These are phyloP conservation scores for Epinotia brunnichana DNA, from an alignment of 2,888 invertebrate species.

Conservation along the genomic window DNA sequence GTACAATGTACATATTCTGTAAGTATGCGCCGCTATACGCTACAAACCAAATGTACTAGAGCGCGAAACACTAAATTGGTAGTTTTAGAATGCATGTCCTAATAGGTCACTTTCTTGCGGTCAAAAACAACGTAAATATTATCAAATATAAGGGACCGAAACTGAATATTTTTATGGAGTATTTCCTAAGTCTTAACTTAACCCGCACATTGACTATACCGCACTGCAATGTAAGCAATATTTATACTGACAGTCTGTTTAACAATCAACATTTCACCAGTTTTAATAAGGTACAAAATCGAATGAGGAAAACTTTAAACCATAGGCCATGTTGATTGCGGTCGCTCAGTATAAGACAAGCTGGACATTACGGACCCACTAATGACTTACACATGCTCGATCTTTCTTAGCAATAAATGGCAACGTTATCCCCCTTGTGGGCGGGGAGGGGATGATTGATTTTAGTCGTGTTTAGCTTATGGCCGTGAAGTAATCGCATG, in stretches of 20 bases:
- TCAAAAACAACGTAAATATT: too few relatives aligned
- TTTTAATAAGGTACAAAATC: not conserved
- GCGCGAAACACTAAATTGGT: too few relatives aligned
- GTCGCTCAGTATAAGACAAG: conserved; percentile 29
- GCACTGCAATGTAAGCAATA: not conserved
- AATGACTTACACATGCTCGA: conserved; percentile 50
- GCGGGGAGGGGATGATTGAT: conserved; percentile 55
- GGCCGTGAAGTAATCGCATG: not conserved
- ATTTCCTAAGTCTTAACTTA: too few relatives aligned
- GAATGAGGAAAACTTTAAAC: not conserved
- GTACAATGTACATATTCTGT: too few relatives aligned
- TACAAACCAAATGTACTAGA: too few relatives aligned
- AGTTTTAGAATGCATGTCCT: too few relatives aligned
- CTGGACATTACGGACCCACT: conserved; percentile 50
- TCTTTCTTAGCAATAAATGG: conserved; percentile 51
- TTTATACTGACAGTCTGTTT: too few relatives aligned
- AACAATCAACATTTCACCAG: not conserved
- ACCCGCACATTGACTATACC: too few relatives aligned
- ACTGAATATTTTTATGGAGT: too few relatives aligned
- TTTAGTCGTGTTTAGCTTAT: conserved; percentile 44
- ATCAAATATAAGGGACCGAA: too few relatives aligned
- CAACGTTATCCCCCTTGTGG: conserved; percentile 48
- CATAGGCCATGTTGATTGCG: not conserved
- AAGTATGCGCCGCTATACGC: too few relatives aligned
- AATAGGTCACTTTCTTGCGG: too few relatives aligned